A percentile compares a stretch with the other conserved stretches of the same genome.
Conservation (phyloP, 2,113 vertebrate species). For the human region DNA sequence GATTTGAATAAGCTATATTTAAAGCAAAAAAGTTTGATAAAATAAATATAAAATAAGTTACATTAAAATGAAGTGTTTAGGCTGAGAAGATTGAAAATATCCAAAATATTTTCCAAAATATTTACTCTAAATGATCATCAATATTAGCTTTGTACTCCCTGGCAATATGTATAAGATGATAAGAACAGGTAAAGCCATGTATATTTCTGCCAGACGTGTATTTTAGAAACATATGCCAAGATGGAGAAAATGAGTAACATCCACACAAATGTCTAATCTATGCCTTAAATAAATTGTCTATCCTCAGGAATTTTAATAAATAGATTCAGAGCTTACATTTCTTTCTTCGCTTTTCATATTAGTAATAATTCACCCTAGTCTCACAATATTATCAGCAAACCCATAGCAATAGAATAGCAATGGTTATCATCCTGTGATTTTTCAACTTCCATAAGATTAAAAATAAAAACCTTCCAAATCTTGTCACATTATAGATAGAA, state of each 20-base stretch:
- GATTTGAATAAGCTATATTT: not conserved
- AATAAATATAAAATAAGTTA: not conserved
- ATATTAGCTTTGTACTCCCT: not conserved
- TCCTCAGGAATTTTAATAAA: not conserved
- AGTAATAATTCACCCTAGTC: not conserved
- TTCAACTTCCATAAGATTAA: slow-evolving; percentile 2
- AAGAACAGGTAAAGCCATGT: not conserved
- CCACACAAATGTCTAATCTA: not conserved
- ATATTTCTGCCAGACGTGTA: not conserved
- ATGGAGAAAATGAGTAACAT: not conserved
- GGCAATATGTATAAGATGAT: not conserved
- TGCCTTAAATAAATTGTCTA: not conserved
- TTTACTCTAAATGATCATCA: not conserved
- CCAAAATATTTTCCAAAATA: not conserved
- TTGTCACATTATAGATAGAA: not conserved
- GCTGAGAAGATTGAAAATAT: not conserved
- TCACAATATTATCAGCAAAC: not conserved
- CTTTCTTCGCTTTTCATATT: not conserved
- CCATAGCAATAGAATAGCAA: not conserved
- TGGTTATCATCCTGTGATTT: not conserved
- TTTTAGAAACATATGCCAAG: not conserved
- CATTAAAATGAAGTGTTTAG: not conserved
- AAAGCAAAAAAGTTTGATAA: not conserved
- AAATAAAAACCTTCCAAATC: not conserved
- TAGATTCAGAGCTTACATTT: not conserved